phyloP scores from a whole-genome alignment of 2,888 invertebrate species.

The Carpatolechia fugitivella region DNA sequence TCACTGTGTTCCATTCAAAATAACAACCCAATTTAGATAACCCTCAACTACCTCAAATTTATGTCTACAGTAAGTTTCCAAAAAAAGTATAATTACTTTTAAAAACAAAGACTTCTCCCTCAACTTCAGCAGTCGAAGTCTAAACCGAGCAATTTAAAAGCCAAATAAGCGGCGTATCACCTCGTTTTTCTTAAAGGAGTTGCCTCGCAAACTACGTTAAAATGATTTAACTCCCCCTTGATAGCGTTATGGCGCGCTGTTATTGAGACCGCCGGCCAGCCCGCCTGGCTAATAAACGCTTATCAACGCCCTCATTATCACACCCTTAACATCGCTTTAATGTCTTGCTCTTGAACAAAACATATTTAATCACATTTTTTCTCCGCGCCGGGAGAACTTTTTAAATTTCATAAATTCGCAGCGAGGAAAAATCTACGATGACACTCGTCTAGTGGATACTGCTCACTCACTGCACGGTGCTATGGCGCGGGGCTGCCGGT shows the following conservation, averaged over 20 bases:
- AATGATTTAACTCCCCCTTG: slow-evolving; percentile 76
- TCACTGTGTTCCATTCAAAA: neutral
- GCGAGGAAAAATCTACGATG: slow-evolving; percentile 26
- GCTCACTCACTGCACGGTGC: neutral
- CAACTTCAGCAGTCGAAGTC: slow-evolving; percentile 35
- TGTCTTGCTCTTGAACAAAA: slow-evolving; percentile 80
- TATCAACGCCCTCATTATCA: slow-evolving; percentile 80
- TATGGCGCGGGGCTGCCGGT: neutral
- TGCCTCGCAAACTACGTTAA: slow-evolving; percentile 69
- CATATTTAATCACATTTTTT: slow-evolving; percentile 80
- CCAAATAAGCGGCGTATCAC: slow-evolving; percentile 58
- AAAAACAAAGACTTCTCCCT: slow-evolving; percentile 38
- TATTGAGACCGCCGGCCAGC: slow-evolving; percentile 62
- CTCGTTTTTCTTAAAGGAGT: slow-evolving; percentile 64
- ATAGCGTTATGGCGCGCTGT: slow-evolving; percentile 64
- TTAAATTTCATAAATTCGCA: slow-evolving; percentile 68
- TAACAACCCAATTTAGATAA: neutral
- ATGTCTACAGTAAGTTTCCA: slow-evolving; percentile 4
- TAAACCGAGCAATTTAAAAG: slow-evolving; percentile 53
- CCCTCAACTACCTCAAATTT: neutral
- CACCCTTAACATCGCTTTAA: slow-evolving; percentile 80
- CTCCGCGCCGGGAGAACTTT: slow-evolving; percentile 61
- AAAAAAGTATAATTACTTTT: slow-evolving; percentile 41
- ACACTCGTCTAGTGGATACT: neutral
- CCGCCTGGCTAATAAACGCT: slow-evolving; percentile 75